Percentiles rank a stretch among this genome's conserved stretches.
phyloP scores from a whole-genome alignment of 1,140 invertebrate species.

The Orius laevigatus region DNA sequence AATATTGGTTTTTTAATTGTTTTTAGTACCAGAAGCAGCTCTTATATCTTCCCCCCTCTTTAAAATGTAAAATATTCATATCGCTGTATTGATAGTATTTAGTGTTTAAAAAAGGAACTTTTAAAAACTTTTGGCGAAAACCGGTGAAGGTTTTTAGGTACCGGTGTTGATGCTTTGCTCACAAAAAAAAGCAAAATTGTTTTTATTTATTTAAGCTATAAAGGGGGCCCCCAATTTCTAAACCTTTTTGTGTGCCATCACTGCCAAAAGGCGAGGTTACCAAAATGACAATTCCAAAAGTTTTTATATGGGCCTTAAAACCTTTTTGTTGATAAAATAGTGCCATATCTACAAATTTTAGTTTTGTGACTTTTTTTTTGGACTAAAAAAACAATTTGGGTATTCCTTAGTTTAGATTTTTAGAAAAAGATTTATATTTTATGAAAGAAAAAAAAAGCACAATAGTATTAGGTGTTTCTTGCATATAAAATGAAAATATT shows the following conservation, averaged over 20 bases:
- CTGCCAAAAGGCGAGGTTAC: not conserved
- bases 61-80: not conserved
- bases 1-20: slow-evolving; percentile 10
- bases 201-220: slow-evolving; percentile 4
- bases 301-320: too few species aligned
- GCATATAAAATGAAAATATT: slow-evolving; percentile 7
- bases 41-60: not conserved
- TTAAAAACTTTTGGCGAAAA: slow-evolving; percentile 4
- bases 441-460: slow-evolving; percentile 4
- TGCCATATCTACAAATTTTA: not conserved
- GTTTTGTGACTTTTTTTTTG: not conserved
- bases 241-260: not conserved
- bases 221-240: not conserved
- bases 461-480: slow-evolving; percentile 10
- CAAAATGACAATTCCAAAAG: not conserved
- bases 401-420: too few species aligned
- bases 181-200: not conserved
- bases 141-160: not conserved
- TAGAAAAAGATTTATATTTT: slow-evolving; percentile 13
- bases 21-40: not conserved
- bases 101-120: slow-evolving; percentile 1
- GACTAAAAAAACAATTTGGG: not conserved
- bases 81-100: not conserved
- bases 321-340: too few species aligned
- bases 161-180: not conserved